Evolutionary conservation across 2,113 vertebrate genomes (phyloP), one percentile per base, ranked within the genome.

Genomic region (Myodes glareolus): DNA sequence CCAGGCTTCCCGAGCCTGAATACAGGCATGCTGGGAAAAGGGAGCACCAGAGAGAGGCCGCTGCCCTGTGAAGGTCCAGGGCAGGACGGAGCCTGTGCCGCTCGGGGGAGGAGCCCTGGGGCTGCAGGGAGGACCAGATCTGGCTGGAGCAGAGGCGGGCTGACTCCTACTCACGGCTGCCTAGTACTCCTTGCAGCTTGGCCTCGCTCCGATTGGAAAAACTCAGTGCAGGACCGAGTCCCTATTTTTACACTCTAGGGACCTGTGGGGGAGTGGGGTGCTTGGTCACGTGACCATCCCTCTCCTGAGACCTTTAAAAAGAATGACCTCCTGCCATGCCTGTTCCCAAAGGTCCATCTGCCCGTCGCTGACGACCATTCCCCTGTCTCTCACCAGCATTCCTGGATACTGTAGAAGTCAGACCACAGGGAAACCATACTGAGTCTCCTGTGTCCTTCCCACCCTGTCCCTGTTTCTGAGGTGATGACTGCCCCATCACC

Each of bases 41-140:
- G 70, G 31, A 4, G 1, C 36, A n/a, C 36, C 11, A 7, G 47
- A 21, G 3, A 7, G 87, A 14, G 42, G 23, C 8, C 1, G 14
- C 1, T 3, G 90, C 33, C 0, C 0, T 75, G 85, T 94, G 78
- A 93, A 96, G 92, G 91, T 19, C 91, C 39, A 82, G 65, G 92
- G 77, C 58, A 75, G 91, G 52, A 67, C 1, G 77, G n/a, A 29
- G 19, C 58, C 5, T 12, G 47, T 36, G 78, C 50, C 3, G 33
- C 33, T 12, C 5, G 4, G 21, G 47, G 77, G 47, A 21, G 16
- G 16, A 19, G 50, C 47, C 36, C 19, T 9, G 33, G 17, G 47
- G 47, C 47, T 52, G 77, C 31, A 80, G 77, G 47, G 77, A 52
- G 31, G 31, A 58, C n/a, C n/a, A n/a, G n/a, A n/a, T n/a, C n/a